phyloP scores from a whole-genome alignment of 2,888 invertebrate species.

The Pyrgus malvae region DNA sequence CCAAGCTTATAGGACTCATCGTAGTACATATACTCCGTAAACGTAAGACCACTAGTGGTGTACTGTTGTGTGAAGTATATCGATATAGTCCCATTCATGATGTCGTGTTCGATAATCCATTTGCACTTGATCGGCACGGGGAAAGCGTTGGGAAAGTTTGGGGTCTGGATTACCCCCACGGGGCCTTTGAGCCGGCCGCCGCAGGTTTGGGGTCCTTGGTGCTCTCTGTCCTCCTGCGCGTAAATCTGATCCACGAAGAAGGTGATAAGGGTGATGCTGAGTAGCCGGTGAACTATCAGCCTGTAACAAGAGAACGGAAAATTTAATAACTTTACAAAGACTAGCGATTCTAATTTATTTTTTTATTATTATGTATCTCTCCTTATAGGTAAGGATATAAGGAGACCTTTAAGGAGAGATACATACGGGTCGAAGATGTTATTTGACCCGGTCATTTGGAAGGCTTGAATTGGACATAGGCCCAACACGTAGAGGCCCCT shows the following conservation, averaged over 20 bases:
- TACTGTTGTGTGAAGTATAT: conserved; percentile 95
- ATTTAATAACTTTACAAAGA: neutral
- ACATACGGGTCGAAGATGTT: too few relatives aligned
- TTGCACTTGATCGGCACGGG: conserved; percentile 91
- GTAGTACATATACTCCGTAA: conserved; percentile 89
- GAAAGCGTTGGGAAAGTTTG: conserved; percentile 92
- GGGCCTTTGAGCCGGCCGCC: conserved; percentile 85
- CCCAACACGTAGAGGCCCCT: too few relatives aligned
- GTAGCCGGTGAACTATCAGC: conserved; percentile 56
- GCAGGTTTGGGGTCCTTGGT: conserved; percentile 77
- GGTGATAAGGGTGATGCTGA: conserved; percentile 60
- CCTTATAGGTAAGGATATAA: too few relatives aligned
- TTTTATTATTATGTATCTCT: too few relatives aligned
- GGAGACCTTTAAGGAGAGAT: too few relatives aligned
- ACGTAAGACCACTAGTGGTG: conserved; percentile 88
- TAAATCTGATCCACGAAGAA: conserved; percentile 49
- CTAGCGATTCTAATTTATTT: too few relatives aligned
- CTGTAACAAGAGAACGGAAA: conserved; percentile 57
- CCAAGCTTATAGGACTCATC: conserved; percentile 86
- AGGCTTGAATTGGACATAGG: too few relatives aligned
- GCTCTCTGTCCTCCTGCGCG: conserved; percentile 58
- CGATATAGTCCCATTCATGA: conserved; percentile 88
- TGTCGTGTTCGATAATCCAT: conserved; percentile 92
- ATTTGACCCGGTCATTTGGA: too few relatives aligned
- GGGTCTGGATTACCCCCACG: conserved; percentile 89